Conservation (phyloP, 2,888 invertebrate species). For the Cerastis leucographa region DNA sequence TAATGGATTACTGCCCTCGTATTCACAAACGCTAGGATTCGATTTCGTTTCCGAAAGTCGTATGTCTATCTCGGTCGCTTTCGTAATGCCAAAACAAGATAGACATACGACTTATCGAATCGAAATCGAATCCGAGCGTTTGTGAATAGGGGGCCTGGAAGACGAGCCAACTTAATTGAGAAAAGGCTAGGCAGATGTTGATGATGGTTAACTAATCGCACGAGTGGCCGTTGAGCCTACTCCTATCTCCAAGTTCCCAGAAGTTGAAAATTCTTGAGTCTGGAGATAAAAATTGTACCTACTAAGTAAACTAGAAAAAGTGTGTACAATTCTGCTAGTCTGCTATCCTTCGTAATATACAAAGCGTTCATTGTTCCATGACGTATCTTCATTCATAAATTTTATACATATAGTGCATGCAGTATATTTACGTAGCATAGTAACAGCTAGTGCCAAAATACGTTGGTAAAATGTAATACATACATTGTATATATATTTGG, state of each 20-base stretch:
- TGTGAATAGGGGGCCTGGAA: no score
- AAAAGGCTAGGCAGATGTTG: no score
- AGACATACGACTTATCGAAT: no score
- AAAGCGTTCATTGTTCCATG: background rate
- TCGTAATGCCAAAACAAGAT: no score
- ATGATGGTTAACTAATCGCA: no score
- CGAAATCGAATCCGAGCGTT: no score
- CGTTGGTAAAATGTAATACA: background rate
- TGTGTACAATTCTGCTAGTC: background rate
- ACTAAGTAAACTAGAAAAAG: background rate
- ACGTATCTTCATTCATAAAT: background rate
- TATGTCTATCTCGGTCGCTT: no score
- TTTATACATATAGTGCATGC: background rate
- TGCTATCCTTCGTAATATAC: background rate
- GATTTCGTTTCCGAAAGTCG: no score
- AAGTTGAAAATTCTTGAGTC: background rate
- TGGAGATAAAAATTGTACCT: background rate
- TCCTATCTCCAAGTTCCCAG: background rate
- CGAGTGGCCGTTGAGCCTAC: background rate
- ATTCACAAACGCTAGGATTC: no score
- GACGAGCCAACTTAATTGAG: no score
- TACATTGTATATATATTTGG: background rate
- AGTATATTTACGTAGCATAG: background rate
- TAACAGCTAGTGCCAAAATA: conserved; percentile 2
- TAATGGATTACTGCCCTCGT: background rate